Conservation (phyloP, 2,888 invertebrate genomes). For the Eupithecia vulgata region DNA sequence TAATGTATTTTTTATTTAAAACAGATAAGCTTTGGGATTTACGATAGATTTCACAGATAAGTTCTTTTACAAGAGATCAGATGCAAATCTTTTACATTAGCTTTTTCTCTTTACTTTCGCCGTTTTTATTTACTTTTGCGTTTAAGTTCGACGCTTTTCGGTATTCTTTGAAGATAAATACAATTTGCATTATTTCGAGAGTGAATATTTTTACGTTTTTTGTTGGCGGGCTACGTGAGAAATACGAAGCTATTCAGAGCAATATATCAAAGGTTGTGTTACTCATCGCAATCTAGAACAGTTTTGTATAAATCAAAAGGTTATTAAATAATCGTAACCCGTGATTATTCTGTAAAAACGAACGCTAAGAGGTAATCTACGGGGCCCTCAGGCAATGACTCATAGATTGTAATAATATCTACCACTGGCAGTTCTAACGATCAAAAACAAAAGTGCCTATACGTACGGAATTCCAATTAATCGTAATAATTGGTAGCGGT, state of each 20-base stretch:
- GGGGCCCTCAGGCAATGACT: conserved; percentile 52
- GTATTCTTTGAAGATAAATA: conserved; percentile 28
- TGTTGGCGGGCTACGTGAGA: conserved; percentile 41
- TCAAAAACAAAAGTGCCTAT: conserved; percentile 58
- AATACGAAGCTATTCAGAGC: conserved; percentile 30
- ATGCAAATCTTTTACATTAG: conserved; percentile 33
- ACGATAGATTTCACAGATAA: conserved; percentile 23
- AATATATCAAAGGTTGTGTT: conserved; percentile 46
- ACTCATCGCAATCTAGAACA: conserved; percentile 54
- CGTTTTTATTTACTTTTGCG: conserved; percentile 29
- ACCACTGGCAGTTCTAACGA: conserved; percentile 56
- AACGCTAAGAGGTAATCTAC: conserved; percentile 52
- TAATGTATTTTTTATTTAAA: conserved; percentile 12
- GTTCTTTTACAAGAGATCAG: conserved; percentile 32
- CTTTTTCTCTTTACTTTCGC: conserved; percentile 23
- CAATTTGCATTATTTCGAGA: conserved; percentile 23
- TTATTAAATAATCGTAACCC: conserved; percentile 53
- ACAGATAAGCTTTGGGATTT: conserved; percentile 22
- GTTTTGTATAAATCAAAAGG: conserved; percentile 58
- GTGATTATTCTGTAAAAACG: conserved; percentile 57
- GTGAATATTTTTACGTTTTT: conserved; percentile 12
- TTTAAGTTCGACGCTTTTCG: conserved; percentile 24
- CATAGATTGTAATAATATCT: conserved; percentile 49
- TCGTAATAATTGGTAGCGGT: conserved; percentile 68
- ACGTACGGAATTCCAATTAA: conserved; percentile 65